These are phyloP conservation scores for Eupithecia inturbata DNA, from an alignment of 2,888 invertebrate species.

Conservation along the genomic window DNA sequence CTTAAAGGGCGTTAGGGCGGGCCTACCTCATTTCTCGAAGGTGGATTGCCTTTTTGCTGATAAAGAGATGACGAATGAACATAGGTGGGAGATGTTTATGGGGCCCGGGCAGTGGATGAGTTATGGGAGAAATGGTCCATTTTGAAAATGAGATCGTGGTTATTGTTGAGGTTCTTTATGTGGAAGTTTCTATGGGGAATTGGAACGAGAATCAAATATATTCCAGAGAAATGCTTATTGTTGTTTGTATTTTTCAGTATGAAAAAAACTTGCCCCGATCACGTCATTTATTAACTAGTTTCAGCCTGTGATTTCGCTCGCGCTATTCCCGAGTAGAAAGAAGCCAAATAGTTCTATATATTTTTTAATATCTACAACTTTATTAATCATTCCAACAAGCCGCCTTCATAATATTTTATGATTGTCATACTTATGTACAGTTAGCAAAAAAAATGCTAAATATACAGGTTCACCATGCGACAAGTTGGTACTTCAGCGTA, in stretches of 20 bases:
- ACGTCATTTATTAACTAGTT: neutral
- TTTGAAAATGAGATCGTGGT: conserved; percentile 31
- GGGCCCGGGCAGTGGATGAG: conserved; percentile 59
- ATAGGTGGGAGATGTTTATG: conserved; percentile 65
- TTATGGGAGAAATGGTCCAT: conserved; percentile 49
- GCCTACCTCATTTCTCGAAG: conserved; percentile 73
- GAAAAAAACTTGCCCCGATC: neutral
- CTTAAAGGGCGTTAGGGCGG: conserved; percentile 72
- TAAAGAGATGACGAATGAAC: conserved; percentile 77
- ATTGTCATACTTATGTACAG: neutral
- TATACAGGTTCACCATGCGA: neutral
- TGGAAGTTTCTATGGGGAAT: neutral
- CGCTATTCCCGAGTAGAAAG: neutral
- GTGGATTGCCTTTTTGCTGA: conserved; percentile 77
- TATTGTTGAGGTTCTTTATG: conserved; percentile 18
- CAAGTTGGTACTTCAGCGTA: neutral
- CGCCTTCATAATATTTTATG: neutral
- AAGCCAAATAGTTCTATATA: neutral
- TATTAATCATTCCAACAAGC: no score
- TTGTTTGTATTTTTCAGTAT: neutral
- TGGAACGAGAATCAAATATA: neutral
- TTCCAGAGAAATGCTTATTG: neutral
- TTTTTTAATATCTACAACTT: neutral
- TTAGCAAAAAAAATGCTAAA: neutral
- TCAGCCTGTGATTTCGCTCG: neutral